Percentiles rank a stretch among this genome's conserved stretches.
These are phyloP conservation scores for Andrena cerasifolii DNA, from an alignment of 1,140 invertebrate species.

Conservation along the genomic window DNA sequence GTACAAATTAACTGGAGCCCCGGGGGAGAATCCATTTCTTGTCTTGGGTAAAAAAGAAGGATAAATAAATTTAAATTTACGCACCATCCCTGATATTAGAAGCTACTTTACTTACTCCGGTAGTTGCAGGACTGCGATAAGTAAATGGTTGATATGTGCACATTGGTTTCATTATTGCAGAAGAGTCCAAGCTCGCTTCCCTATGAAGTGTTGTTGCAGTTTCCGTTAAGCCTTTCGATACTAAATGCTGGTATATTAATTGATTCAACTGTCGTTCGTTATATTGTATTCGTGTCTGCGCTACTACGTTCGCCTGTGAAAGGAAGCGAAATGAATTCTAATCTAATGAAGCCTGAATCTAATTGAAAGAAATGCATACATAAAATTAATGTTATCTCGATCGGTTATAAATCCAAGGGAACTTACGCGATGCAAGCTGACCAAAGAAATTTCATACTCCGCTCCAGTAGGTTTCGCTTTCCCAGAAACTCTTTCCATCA, in stretches of 20 bases:
- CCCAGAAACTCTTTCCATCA: conserved; percentile 95
- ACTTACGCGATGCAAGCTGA: conserved; percentile 91
- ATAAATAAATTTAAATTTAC: conserved; percentile 10
- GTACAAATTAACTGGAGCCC: conserved; percentile 79
- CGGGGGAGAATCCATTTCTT: conserved; percentile 76
- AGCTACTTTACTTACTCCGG: conserved; percentile 71
- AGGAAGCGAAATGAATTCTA: conserved; percentile 44
- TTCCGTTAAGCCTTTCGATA: conserved; percentile 88
- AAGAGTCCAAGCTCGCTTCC: conserved; percentile 87
- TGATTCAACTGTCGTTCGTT: conserved; percentile 96
- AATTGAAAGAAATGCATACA: no score
- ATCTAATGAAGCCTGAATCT: no score
- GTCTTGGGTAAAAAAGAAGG: conserved; percentile 63
- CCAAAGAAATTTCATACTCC: conserved; percentile 91
- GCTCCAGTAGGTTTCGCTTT: conserved; percentile 92
- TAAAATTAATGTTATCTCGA: no score
- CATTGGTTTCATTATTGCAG: conserved; percentile 80
- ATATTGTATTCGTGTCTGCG: conserved; percentile 96
- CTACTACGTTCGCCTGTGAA: conserved; percentile 94
- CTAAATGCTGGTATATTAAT: conserved; percentile 94
- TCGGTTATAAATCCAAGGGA: no score
- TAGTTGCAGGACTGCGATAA: conserved; percentile 80
- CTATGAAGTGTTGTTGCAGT: conserved; percentile 88
- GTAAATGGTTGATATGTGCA: conserved; percentile 84
- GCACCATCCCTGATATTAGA: neutral